Evolutionary conservation across 1,140 invertebrate species (phyloP), one percentile per base, ranked within the genome.

Genomic region (Meteorus sp.): DNA sequence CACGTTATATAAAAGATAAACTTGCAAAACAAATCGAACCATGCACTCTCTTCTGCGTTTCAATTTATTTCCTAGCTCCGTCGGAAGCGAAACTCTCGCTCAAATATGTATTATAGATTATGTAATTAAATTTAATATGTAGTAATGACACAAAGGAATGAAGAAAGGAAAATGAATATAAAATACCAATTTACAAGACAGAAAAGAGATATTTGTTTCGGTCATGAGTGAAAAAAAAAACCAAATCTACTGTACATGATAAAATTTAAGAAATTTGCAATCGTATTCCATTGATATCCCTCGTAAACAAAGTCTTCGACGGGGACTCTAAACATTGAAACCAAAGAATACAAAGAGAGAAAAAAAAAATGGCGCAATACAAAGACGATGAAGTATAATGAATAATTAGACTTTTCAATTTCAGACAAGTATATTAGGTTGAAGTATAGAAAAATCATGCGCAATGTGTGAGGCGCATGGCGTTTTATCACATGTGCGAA

Each of bases 181-280:
- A 44, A 27, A 27, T 51, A 44, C 22, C 15, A 59, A 7, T 9
- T 20, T 15, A 60, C 41, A 66, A 65, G 68, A 62, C 62, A 55
- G 31, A 23, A 39, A 22, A 25, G 25, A 52, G 22, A 56, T 45
- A 45, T 25, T 11, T 17, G 22, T 19, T 33, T 17, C 17, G 15
- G 33, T 11, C 17, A 33, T 43, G 20, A 44, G 41, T 55, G 37
- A 63, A 60, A 43, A 31, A 60, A 64, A 57, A 23, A 47, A 57
- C 47, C 17, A 27, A 47, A 56, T 17, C 11, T 20, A 56, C 13
- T 22, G 54, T 19, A 48, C 53, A 56, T 11, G 29, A 6, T 11
- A 33, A 6, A 7, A 7, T 33, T 33, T 33, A 7, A 6, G 6
- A 6, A 33, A 33, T 7, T 11, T 33, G 11, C 11, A 33, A 33